Evolutionary conservation across 2,113 vertebrate species (phyloP).

Genomic region (Tonatia bakeri): DNA sequence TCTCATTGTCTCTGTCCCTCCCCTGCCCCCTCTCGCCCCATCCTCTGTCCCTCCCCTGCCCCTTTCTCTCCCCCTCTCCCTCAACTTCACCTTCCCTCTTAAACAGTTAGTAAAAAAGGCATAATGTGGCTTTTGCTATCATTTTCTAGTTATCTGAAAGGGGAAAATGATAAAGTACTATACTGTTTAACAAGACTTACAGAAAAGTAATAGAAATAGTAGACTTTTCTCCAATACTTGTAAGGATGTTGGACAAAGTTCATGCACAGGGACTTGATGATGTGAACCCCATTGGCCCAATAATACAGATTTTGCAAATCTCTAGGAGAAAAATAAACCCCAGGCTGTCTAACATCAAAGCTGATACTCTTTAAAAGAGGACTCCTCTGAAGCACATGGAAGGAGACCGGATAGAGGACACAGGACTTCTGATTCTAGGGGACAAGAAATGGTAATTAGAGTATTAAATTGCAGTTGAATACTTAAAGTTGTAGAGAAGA

Average conservation of each 20-base stretch:
- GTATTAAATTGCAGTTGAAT: neutral
- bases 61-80: neutral
- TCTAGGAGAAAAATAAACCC: neutral
- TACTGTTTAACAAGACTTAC: neutral
- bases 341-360: neutral
- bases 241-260: neutral
- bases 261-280: neutral
- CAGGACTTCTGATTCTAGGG: neutral
- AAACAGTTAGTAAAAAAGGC: neutral
- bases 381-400: neutral
- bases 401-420: neutral
- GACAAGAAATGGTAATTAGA: neutral
- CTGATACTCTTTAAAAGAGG: neutral
- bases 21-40: too few relatives aligned
- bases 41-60: too few relatives aligned
- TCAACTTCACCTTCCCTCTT: neutral
- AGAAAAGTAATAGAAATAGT: neutral
- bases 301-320: neutral
- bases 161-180: neutral
- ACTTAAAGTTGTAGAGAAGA: neutral
- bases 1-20: neutral
- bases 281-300: neutral
- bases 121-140: neutral
- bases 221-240: neutral
- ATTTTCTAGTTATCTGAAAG: neutral